Conservation (phyloP, 2,113 vertebrate genomes). For the Corapipo altera region DNA sequence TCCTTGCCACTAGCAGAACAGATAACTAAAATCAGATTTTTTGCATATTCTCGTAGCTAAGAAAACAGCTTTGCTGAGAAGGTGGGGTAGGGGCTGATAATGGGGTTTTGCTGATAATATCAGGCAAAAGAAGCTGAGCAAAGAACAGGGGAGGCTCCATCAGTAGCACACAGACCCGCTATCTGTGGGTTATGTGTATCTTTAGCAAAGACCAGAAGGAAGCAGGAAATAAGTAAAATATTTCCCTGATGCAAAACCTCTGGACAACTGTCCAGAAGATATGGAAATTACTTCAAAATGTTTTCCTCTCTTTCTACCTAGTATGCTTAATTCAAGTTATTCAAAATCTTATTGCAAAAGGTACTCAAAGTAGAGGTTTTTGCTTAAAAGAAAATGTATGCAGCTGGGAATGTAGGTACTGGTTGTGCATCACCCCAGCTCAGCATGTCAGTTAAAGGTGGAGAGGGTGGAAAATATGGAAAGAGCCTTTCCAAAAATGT, state of each 20-base stretch:
- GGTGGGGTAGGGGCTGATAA: not conserved
- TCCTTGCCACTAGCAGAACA: not conserved
- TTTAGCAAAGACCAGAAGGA: not conserved
- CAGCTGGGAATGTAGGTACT: not conserved
- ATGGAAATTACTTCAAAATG: not conserved
- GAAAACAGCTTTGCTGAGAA: not conserved
- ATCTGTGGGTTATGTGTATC: not conserved
- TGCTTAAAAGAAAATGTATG: not conserved
- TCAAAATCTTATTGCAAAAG: not conserved
- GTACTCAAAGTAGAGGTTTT: not conserved
- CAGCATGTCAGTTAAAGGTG: not conserved
- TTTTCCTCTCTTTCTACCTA: not conserved
- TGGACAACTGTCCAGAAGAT: not conserved
- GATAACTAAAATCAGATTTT: slow-evolving; percentile 20
- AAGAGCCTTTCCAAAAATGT: not conserved
- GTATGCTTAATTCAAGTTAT: not conserved
- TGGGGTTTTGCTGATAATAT: not conserved
- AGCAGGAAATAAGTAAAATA: not conserved
- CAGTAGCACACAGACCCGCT: not conserved
- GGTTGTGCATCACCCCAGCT: not conserved
- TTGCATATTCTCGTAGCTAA: not conserved
- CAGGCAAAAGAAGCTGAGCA: not conserved
- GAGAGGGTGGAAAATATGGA: not conserved
- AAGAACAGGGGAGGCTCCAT: not conserved
- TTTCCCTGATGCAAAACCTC: not conserved